Base-by-base conservation (phyloP, 2,113 vertebrate genomes). In the Clarias magur region DNA sequence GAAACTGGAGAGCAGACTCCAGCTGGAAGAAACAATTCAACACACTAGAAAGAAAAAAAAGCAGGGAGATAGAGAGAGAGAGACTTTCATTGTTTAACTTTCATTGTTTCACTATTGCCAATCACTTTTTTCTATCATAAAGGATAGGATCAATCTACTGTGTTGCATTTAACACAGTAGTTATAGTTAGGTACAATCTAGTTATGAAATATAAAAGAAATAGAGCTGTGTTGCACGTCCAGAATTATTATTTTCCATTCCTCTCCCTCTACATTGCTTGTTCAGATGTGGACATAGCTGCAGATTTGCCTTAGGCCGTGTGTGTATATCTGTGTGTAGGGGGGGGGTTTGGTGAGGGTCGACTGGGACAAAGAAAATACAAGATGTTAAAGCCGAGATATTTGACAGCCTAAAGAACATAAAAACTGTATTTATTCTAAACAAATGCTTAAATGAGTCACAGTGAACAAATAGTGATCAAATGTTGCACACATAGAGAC, bases 1-100 rank as follows among this genome's bases (percentile, higher is more conserved):
- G 94, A 95, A 94, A 93, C 92, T 93, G 87, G 94, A 94, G 93
- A 95, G 92, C 93, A 93, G 87, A 89, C 89, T 89, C 95, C 96
- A 97, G 95, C 95, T 95, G 95, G 94, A 94, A 96, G 94, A 93
- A 91, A 94, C 95, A 94, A 94, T 92, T 96, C 95, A 96, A 93
- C 95, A 92, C 82, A 27, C 84, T 80, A n/a, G 42, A 85, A 68
- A 89, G 87, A 59, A 8, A 27, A n/a, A 48, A 8, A 48, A 48
- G 8, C 48, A 48, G 48, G 48, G 25, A 81, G 89, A 80, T 84
- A 30, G 8, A 23, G 27, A 59, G 21, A 84, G 83, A 78, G 70
- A 89, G 53, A 13, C 21, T 60, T 68, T 80, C 59, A 42, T 27
- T 83, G 53, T 84, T 73, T 42, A 13, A n/a, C 4, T 48, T 48